Conservation (phyloP, 2,888 invertebrate genomes). For the Phyllotreta striolata region DNA sequence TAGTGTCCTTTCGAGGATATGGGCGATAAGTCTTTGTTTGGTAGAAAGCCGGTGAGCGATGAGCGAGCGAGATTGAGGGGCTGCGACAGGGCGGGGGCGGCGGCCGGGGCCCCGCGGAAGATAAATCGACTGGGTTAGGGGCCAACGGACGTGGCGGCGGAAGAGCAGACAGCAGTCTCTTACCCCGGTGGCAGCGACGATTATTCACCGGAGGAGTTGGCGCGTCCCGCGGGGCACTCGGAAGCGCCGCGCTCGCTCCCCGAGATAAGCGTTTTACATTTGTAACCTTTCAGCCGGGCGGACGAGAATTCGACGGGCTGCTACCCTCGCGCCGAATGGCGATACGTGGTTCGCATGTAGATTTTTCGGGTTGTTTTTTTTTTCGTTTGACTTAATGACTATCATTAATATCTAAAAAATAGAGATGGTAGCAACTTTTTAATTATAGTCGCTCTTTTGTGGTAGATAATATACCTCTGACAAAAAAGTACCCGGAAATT, state of each 20-base stretch:
- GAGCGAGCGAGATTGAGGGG: conserved; percentile 39
- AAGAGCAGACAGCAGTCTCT: conserved; percentile 61
- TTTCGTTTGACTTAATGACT: too few species aligned
- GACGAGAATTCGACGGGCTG: conserved; percentile 21
- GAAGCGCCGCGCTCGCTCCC: conserved; percentile 59
- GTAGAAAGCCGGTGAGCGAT: conserved; percentile 39
- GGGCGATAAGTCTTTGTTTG: too few species aligned
- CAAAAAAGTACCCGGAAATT: too few species aligned
- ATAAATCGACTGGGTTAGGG: conserved; percentile 60
- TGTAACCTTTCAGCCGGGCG: conserved; percentile 56
- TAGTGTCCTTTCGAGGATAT: too few species aligned
- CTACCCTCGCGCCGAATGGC: neutral
- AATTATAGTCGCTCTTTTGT: too few species aligned
- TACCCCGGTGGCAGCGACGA: conserved; percentile 59
- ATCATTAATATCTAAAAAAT: too few species aligned
- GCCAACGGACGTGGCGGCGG: conserved; percentile 59
- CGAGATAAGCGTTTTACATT: conserved; percentile 61
- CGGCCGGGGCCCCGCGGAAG: conserved; percentile 54
- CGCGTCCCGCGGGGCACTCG: conserved; percentile 52
- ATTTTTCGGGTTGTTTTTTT: too few species aligned
- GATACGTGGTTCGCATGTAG: too few species aligned
- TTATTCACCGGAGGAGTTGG: conserved; percentile 56
- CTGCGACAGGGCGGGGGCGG: conserved; percentile 23
- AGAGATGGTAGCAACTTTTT: too few species aligned
- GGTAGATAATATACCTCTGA: too few species aligned